Evolutionary conservation across 2,797 vertebrate genomes (phyloP).

Genomic region (Propithecus deckenii): DNA sequence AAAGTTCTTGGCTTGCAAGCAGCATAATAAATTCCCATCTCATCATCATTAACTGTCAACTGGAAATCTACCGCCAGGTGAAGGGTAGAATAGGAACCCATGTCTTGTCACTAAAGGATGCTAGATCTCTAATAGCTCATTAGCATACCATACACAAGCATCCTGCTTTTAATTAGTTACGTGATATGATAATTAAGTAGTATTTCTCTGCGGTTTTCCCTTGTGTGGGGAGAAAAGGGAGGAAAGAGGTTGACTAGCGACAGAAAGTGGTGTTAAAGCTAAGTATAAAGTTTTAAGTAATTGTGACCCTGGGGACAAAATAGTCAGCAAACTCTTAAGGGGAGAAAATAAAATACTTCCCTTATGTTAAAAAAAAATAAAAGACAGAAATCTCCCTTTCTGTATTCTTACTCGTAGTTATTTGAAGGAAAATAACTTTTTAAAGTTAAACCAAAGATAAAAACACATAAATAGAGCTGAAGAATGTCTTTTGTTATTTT

Average conservation of each 20-base stretch:
- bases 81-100: constrained; percentile 73
- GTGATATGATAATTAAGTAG: constrained; percentile 87
- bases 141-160: constrained; percentile 84
- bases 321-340: constrained; percentile 61
- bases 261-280: constrained; percentile 66
- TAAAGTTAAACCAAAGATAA: neutral
- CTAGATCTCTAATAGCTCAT: constrained; percentile 84
- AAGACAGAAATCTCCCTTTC: neutral
- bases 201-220: constrained; percentile 82
- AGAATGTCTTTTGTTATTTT: neutral
- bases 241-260: constrained; percentile 68
- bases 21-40: constrained; percentile 83
- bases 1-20: constrained; percentile 75
- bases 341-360: constrained; percentile 38
- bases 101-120: constrained; percentile 80
- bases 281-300: constrained; percentile 79
- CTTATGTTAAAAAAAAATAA: neutral
- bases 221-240: constrained; percentile 70
- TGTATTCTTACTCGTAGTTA: neutral
- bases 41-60: constrained; percentile 84
- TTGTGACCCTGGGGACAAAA: constrained; percentile 82
- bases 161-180: constrained; percentile 87
- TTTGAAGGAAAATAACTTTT: constrained; percentile 4
- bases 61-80: constrained; percentile 79
- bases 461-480: neutral